Evolutionary conservation across 2,888 invertebrate species (phyloP).

Genomic region (Acronicta psi): DNA sequence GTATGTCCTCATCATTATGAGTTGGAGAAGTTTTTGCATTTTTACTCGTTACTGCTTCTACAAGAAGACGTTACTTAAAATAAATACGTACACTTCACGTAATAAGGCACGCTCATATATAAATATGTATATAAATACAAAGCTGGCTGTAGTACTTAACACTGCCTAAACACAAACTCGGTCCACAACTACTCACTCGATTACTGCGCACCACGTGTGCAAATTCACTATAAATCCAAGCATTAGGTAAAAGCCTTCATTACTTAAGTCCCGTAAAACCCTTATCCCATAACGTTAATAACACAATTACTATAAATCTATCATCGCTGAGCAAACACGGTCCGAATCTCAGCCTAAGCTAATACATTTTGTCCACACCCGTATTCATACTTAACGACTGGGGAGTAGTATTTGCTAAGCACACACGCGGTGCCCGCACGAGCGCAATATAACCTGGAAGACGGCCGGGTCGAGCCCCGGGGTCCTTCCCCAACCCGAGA

Average conservation of each 20-base stretch:
- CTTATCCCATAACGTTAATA: conserved; percentile 89
- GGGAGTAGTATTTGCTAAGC: conserved; percentile 87
- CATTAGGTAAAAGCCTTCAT: conserved; percentile 87
- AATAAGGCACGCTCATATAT: conserved; percentile 45
- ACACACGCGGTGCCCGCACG: conserved; percentile 87
- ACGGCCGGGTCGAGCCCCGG: conserved; percentile 84
- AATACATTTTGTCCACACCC: conserved; percentile 89
- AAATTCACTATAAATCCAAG: conserved; percentile 85
- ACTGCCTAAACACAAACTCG: conserved; percentile 28
- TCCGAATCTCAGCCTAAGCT: conserved; percentile 89
- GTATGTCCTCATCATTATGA: conserved; percentile 84
- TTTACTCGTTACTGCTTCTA: conserved; percentile 77
- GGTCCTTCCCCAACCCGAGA: conserved; percentile 86
- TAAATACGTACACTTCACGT: conserved; percentile 46
- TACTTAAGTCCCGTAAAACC: conserved; percentile 89
- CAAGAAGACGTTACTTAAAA: conserved; percentile 70
- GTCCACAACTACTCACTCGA: conserved; percentile 65
- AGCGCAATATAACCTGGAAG: conserved; percentile 87
- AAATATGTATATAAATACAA: conserved; percentile 16
- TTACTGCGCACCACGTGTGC: conserved; percentile 80
- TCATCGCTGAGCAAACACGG: conserved; percentile 88
- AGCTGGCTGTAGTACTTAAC: conserved; percentile 13
- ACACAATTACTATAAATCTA: conserved; percentile 90
- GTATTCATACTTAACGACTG: conserved; percentile 88
- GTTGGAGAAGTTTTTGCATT: conserved; percentile 83